These are phyloP conservation scores for Ceratosolen solmsi DNA, from an alignment of 1,140 invertebrate genomes.

Conservation along the genomic window DNA sequence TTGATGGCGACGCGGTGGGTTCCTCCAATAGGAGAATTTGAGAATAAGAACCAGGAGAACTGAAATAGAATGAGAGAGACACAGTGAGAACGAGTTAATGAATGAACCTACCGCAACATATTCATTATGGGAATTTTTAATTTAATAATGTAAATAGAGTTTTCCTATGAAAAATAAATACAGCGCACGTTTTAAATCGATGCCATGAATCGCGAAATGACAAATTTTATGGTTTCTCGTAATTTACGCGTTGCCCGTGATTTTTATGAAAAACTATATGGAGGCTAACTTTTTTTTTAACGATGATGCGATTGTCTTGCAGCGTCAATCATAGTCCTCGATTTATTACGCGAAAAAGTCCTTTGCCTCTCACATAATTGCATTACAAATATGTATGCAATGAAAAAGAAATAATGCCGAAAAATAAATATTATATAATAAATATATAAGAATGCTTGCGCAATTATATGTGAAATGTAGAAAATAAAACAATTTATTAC, in stretches of 20 bases:
- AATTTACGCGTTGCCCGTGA: background rate
- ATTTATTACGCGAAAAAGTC: no score
- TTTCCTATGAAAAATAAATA: slow-evolving; percentile 19
- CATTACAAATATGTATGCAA: background rate
- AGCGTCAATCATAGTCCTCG: background rate
- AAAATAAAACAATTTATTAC: no score
- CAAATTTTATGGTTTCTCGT: background rate
- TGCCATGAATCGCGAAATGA: background rate
- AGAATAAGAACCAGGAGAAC: background rate
- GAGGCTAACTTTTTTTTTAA: background rate
- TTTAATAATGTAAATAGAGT: slow-evolving; percentile 35
- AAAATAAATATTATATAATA: no score
- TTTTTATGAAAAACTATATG: background rate
- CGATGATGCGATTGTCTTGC: background rate
- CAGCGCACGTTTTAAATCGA: background rate
- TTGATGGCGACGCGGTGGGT: background rate
- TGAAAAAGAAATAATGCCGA: no score
- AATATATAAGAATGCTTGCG: no score
- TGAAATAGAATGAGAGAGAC: background rate
- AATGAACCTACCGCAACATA: background rate
- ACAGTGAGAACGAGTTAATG: background rate
- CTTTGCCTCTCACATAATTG: no score
- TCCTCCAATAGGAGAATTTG: slow-evolving; percentile 23
- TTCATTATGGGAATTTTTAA: slow-evolving; percentile 44
- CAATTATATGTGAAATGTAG: no score